Evolutionary conservation across 2,797 vertebrate species (phyloP).

Genomic region (Sebastes miniatus): DNA sequence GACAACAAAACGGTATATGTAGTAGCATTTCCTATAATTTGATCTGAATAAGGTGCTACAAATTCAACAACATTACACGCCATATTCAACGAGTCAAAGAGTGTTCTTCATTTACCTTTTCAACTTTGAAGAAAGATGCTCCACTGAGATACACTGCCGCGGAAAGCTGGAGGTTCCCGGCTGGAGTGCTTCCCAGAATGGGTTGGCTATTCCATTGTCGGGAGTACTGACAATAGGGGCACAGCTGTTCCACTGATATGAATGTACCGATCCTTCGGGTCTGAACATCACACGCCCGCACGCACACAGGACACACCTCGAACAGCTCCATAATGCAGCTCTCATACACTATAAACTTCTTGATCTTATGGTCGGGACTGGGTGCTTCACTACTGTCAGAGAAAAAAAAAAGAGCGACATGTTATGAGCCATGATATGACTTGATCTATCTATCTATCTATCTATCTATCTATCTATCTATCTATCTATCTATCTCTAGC

Average conservation of each 20-base stretch:
- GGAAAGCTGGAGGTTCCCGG: slow-evolving; percentile 10
- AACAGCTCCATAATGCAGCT: not conserved
- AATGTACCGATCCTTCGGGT: not conserved
- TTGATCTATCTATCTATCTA: not conserved
- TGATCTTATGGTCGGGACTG: not conserved
- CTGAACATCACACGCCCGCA: not conserved
- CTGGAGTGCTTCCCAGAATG: not conserved
- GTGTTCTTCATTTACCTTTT: not conserved
- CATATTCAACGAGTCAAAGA: not conserved
- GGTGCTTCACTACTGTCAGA: not conserved
- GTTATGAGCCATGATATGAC: not conserved
- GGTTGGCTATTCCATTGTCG: slow-evolving; percentile 13
- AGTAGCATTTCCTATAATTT: not conserved
- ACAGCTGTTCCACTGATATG: not conserved
- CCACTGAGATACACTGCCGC: slow-evolving; percentile 4
- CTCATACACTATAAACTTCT: not conserved
- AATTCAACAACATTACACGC: not conserved
- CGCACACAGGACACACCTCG: not conserved
- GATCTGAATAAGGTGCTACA: not conserved
- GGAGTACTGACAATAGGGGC: not conserved
- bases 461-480: not conserved
- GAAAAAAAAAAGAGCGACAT: not conserved
- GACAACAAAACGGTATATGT: not conserved
- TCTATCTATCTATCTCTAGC: too few species aligned
- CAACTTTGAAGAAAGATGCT: not conserved